Percentiles rank a stretch among this genome's conserved stretches.
Evolutionary conservation across 1,140 invertebrate genomes (phyloP).

Genomic region (Thaumetopoea pityocampa): DNA sequence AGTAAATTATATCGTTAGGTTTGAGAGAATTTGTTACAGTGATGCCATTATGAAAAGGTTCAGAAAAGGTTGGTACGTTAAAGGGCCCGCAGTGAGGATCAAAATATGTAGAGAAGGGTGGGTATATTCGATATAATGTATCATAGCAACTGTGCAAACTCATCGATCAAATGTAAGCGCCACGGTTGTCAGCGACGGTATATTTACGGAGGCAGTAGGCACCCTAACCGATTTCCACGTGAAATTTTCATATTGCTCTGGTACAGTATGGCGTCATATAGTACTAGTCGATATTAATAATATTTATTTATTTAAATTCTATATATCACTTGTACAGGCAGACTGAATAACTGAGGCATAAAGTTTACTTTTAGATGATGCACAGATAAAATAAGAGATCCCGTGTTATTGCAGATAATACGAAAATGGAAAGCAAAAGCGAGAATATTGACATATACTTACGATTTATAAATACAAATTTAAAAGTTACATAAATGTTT

Average conservation of each 20-base stretch:
- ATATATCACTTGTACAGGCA: no score
- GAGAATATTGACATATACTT: no score
- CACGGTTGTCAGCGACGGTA: slow-evolving; percentile 12
- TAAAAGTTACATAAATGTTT: no score
- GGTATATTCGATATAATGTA: slow-evolving; percentile 37
- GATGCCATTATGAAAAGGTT: slow-evolving; percentile 39
- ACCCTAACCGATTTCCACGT: slow-evolving; percentile 21
- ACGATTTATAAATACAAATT: no score
- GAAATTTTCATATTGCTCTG: slow-evolving; percentile 30
- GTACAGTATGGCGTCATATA: slow-evolving; percentile 18
- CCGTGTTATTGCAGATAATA: no score
- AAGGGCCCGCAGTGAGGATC: slow-evolving; percentile 24
- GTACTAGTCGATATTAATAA: slow-evolving; percentile 23
- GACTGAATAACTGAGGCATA: no score
- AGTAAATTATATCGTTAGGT: slow-evolving; percentile 40
- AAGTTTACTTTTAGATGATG: no score
- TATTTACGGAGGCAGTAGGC: slow-evolving; percentile 3
- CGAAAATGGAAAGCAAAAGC: no score
- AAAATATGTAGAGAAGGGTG: slow-evolving; percentile 16
- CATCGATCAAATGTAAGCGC: slow-evolving; percentile 46
- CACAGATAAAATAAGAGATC: no score
- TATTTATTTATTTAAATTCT: no score
- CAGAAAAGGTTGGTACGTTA: slow-evolving; percentile 35
- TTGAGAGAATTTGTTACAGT: slow-evolving; percentile 33
- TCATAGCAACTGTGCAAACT: slow-evolving; percentile 40